phyloP scores from a whole-genome alignment of 2,888 invertebrate species.

The Cloeon dipterum region DNA sequence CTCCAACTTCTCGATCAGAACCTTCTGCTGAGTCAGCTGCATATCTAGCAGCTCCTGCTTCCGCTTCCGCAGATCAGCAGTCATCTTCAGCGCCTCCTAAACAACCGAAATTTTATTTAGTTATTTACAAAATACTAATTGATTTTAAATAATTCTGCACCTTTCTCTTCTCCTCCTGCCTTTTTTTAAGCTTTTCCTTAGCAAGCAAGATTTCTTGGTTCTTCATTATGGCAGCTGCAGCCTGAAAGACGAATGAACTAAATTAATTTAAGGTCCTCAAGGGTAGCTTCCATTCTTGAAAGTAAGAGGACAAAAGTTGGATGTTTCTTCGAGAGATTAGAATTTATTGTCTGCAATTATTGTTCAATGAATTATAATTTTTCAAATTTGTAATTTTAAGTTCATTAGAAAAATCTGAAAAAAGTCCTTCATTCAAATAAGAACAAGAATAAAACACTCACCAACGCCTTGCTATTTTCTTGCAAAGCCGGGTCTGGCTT shows the following conservation, averaged over 20 bases:
- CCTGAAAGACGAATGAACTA: constrained; percentile 8
- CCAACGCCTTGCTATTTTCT: constrained; percentile 8
- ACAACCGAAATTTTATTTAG: too few species aligned
- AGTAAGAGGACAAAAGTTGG: background rate
- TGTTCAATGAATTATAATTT: too few species aligned
- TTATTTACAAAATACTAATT: too few species aligned
- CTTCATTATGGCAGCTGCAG: constrained; percentile 22
- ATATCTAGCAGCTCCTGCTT: constrained; percentile 73
- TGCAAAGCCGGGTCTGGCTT: constrained; percentile 13
- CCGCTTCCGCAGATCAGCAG: constrained; percentile 57
- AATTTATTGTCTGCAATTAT: too few species aligned
- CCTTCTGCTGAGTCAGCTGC: constrained; percentile 68
- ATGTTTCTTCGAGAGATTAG: background rate
- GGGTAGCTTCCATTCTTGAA: background rate
- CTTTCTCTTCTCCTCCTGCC: constrained; percentile 49
- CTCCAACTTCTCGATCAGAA: constrained; percentile 60
- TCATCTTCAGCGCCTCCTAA: constrained; percentile 43
- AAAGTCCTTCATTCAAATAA: background rate
- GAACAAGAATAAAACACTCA: constrained; percentile 3
- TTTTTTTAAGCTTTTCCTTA: constrained; percentile 43
- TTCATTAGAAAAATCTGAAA: background rate
- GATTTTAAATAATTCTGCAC: constrained; percentile 7
- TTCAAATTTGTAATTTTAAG: too few species aligned
- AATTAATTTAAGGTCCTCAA: background rate
- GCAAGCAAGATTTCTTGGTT: constrained; percentile 26